Evolutionary conservation across 2,113 vertebrate species (phyloP), one percentile per base, ranked within the genome.

Genomic region (Zeus faber): DNA sequence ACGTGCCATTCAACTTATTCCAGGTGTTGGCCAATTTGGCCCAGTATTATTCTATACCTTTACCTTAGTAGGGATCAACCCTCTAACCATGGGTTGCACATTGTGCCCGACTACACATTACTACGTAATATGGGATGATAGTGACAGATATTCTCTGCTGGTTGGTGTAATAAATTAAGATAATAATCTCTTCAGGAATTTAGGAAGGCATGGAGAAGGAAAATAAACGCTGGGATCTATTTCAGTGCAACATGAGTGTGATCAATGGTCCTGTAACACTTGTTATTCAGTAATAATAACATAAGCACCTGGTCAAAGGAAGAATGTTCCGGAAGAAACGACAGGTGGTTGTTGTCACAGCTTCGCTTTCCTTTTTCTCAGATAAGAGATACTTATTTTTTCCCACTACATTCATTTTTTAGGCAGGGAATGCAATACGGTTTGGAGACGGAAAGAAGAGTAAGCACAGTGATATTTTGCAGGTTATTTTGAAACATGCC

Each of bases 321-420:
- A 67, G 31, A 39, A 21, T 27, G 49, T 20, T 56, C 67, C 49
- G 47, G 60, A 60, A 58, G 67, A 40, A 54, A 52, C 1, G 56
- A 61, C 72, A 75, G 77, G 72, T 73, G 70, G 61, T 62, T 46
- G 58, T 59, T 80, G 79, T 76, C 65, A 58, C 62, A 54, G 44
- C 40, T 76, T 54, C 13, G n/a, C 29, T 20, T 25, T n/a, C 11
- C n/a, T 48, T 31, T n/a, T 14, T 3, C 39, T 8, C 10, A 43
- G 54, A 67, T 49, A 8, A 45, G 41, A 31, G 5, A 50, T 58
- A 39, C 67, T 64, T 17, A 1, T 40, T 63, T 43, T 51, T 52
- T 46, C 58, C 26, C 29, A 37, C 26, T n/a, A n/a, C n/a, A n/a
- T n/a, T n/a, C n/a, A n/a, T n/a, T n/a, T n/a, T n/a, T n/a, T n/a